Conservation (phyloP, 64 coral and sea anemone genomes). For the Pocillopora damicornis region DNA sequence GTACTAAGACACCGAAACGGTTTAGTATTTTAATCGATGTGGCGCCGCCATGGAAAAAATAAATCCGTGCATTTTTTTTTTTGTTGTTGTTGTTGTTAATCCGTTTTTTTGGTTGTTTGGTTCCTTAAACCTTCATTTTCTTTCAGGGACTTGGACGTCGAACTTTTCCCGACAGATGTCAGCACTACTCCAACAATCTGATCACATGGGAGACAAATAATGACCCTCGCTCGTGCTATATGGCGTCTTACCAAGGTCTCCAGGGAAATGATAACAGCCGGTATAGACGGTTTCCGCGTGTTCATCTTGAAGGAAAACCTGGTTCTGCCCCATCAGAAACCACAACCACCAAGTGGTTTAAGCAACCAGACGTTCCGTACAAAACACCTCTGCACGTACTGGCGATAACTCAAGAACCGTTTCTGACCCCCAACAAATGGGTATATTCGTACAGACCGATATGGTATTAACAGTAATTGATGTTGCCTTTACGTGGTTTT, state of each 20-base stretch:
- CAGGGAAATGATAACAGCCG: constrained; percentile 33
- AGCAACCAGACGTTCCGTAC: constrained; percentile 46
- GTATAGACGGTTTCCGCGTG: constrained; percentile 56
- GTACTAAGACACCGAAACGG: too few species aligned
- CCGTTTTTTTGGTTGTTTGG: background rate
- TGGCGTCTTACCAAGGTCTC: constrained; percentile 37
- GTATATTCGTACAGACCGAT: constrained; percentile 79
- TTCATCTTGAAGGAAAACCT: constrained; percentile 56
- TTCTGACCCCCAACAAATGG: constrained; percentile 85
- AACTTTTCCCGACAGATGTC: constrained; percentile 46
- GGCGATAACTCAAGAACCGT: constrained; percentile 79
- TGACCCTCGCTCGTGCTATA: constrained; percentile 49
- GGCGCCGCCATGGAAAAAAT: too few species aligned
- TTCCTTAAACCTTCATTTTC: background rate
- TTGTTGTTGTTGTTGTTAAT: background rate
- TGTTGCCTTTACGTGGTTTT: background rate
- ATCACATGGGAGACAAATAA: constrained; percentile 59
- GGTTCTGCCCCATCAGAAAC: constrained; percentile 60
- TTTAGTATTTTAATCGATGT: too few species aligned
- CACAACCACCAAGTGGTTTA: constrained; percentile 75
- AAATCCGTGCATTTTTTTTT: background rate
- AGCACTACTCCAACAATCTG: constrained; percentile 80
- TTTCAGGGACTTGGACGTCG: constrained; percentile 69
- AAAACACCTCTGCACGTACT: constrained; percentile 85
- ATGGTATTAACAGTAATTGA: constrained; percentile 25